phyloP scores from a whole-genome alignment of 2,888 invertebrate genomes.

The Urechis unicinctus region DNA sequence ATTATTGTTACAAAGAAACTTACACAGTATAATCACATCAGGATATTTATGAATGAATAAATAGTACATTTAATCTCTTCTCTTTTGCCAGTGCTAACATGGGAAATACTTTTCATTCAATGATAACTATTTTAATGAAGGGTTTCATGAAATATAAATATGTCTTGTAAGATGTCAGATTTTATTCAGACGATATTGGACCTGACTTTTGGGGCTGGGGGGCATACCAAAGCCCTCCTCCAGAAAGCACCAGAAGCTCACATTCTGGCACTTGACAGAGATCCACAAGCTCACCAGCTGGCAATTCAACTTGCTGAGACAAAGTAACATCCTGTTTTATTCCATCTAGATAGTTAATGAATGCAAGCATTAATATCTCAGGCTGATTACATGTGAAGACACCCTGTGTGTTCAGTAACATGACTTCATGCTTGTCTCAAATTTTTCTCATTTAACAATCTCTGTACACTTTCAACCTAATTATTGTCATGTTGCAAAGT shows the following conservation, averaged over 20 bases:
- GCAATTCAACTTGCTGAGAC: constrained; percentile 57
- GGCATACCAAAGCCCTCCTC: constrained; percentile 73
- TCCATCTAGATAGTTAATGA: neutral
- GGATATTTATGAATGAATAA: too few relatives aligned
- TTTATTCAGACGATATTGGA: constrained; percentile 63
- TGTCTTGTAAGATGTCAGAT: neutral
- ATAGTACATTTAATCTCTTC: too few relatives aligned
- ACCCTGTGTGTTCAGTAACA: neutral
- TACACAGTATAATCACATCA: too few relatives aligned
- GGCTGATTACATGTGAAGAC: neutral
- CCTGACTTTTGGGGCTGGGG: constrained; percentile 95
- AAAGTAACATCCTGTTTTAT: constrained; percentile 6
- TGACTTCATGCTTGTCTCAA: neutral
- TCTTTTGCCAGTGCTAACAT: too few relatives aligned
- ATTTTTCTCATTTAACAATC: neutral
- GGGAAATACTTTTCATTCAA: too few relatives aligned
- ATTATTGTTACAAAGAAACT: too few relatives aligned
- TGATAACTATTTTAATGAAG: too few relatives aligned
- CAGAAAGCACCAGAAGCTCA: constrained; percentile 61
- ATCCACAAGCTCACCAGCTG: constrained; percentile 69
- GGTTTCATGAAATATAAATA: too few relatives aligned
- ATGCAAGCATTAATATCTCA: too few relatives aligned
- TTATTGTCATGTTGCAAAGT: too few relatives aligned
- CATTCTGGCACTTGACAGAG: constrained; percentile 79
- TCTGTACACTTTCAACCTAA: too few relatives aligned